These are phyloP conservation scores for Aproaerema taeniolella DNA, from an alignment of 2,888 invertebrate genomes.

Conservation along the genomic window DNA sequence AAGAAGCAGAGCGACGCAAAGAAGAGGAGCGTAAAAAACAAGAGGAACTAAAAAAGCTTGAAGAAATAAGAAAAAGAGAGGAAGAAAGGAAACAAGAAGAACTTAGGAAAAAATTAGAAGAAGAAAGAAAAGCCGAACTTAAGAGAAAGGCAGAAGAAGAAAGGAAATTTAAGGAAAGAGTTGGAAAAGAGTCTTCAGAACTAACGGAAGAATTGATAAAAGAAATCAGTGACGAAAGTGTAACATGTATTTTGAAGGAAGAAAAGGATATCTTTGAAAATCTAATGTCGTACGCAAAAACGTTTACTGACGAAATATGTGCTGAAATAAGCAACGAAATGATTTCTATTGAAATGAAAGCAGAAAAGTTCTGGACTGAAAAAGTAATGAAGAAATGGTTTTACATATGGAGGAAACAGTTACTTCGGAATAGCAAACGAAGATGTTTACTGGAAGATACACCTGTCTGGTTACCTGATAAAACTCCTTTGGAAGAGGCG, in stretches of 20 bases:
- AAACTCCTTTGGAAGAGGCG: conserved; percentile 56
- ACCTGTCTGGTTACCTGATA: conserved; percentile 61
- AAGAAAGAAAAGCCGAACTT: conserved; percentile 48
- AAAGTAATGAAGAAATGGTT: conserved; percentile 60
- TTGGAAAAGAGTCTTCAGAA: conserved; percentile 51
- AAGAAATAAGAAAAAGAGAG: conserved; percentile 46
- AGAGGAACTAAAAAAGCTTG: conserved; percentile 29
- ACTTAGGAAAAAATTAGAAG: conserved; percentile 47
- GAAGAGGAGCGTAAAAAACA: conserved; percentile 30
- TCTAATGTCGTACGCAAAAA: conserved; percentile 40
- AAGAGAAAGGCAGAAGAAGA: conserved; percentile 50
- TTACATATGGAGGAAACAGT: conserved; percentile 51
- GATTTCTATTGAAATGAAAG: conserved; percentile 50
- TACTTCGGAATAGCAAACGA: conserved; percentile 48
- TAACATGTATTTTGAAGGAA: conserved; percentile 38
- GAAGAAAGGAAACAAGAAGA: conserved; percentile 47
- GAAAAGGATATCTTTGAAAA: conserved; percentile 45
- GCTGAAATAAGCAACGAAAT: conserved; percentile 49
- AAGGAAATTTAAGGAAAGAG: conserved; percentile 45
- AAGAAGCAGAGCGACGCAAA: conserved; percentile 24
- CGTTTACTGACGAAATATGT: conserved; percentile 43
- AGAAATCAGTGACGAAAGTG: conserved; percentile 46
- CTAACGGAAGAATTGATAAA: conserved; percentile 45
- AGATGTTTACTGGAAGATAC: conserved; percentile 56
- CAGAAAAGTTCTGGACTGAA: conserved; percentile 47